Conservation (phyloP, 2,888 invertebrate species). For the Volucella inanis region DNA sequence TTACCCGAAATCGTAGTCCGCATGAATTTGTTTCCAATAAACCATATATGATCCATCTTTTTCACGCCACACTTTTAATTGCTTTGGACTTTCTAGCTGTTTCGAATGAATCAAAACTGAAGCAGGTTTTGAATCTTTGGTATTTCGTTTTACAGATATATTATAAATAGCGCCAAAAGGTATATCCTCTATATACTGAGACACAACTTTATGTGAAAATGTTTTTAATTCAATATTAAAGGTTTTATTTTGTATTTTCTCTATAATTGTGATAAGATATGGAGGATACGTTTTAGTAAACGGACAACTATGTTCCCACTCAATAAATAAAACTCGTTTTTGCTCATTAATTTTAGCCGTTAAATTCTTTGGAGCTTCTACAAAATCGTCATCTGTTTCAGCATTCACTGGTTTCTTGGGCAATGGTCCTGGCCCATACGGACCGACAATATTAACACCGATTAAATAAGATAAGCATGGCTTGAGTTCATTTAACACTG, state of each 20-base stretch:
- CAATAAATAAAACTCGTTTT: conserved; percentile 85
- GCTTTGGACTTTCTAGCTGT: conserved; percentile 86
- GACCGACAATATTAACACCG: conserved; percentile 87
- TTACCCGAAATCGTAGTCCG: conserved; percentile 75
- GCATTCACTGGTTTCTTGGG: conserved; percentile 84
- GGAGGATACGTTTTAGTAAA: conserved; percentile 76
- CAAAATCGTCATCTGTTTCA: conserved; percentile 86
- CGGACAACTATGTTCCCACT: conserved; percentile 90
- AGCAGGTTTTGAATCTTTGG: conserved; percentile 80
- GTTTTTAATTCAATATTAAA: conserved; percentile 84
- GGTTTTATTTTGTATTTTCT: conserved; percentile 83
- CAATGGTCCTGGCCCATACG: conserved; percentile 87
- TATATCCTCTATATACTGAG: conserved; percentile 84
- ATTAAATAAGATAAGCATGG: conserved; percentile 90
- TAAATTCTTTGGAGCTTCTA: conserved; percentile 88
- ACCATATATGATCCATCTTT: conserved; percentile 87
- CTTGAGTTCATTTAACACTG: conserved; percentile 86
- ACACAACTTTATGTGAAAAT: conserved; percentile 83
- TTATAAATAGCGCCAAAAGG: conserved; percentile 84
- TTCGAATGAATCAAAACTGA: conserved; percentile 85
- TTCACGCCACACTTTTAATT: conserved; percentile 85
- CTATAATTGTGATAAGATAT: conserved; percentile 84
- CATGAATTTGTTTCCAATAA: conserved; percentile 86
- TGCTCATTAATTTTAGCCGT: conserved; percentile 82
- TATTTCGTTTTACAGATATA: conserved; percentile 83